A percentile compares a stretch with the other conserved stretches of the same genome.
Evolutionary conservation across 2,113 vertebrate species (phyloP).

Genomic region (Tachysurus vachellii): DNA sequence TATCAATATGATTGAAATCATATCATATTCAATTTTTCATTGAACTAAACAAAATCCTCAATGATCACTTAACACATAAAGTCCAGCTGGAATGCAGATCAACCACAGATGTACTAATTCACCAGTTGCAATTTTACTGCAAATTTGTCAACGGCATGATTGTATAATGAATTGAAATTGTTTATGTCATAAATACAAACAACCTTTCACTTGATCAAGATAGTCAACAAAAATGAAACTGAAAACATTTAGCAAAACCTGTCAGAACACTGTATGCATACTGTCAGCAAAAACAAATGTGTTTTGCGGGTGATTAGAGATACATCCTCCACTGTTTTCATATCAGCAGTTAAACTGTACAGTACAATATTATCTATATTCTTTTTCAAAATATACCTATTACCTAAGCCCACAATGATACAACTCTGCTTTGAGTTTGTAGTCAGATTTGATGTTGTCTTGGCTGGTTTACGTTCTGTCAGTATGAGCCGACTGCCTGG

Average conservation of each 20-base stretch:
- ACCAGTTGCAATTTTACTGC: background rate
- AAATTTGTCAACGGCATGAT: background rate
- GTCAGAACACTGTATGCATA: background rate
- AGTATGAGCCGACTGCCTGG: conserved; percentile 63
- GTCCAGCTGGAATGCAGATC: background rate
- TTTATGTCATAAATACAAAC: background rate
- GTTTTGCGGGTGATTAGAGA: background rate
- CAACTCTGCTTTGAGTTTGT: conserved; percentile 49
- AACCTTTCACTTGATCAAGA: background rate
- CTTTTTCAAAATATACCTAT: background rate
- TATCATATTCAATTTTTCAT: too few relatives aligned
- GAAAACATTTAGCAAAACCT: background rate
- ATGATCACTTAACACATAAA: background rate
- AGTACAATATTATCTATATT: background rate
- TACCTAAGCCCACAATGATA: background rate
- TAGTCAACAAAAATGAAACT: background rate
- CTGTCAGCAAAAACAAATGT: background rate
- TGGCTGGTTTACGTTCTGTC: conserved; percentile 74
- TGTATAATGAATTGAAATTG: background rate
- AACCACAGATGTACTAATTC: background rate
- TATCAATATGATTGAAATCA: background rate
- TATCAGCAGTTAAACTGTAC: background rate
- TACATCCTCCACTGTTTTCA: background rate
- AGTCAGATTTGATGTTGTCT: conserved; percentile 60
- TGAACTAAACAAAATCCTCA: background rate